Percentiles rank a stretch among this genome's conserved stretches.
phyloP scores from a whole-genome alignment of 1,140 invertebrate genomes.

The Drosophila kepulauana region DNA sequence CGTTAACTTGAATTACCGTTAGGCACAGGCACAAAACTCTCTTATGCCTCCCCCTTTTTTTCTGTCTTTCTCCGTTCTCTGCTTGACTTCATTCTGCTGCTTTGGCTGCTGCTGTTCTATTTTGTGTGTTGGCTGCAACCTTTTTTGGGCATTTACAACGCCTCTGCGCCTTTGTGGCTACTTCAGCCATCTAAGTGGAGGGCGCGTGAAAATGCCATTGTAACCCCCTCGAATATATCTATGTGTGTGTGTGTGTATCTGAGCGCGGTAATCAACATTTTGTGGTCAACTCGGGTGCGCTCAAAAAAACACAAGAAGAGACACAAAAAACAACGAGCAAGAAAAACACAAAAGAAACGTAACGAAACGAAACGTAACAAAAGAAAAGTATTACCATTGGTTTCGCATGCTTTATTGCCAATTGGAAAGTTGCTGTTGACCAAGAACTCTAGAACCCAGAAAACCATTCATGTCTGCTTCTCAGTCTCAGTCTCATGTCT shows the following conservation, averaged over 20 bases:
- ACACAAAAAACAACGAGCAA: conserved; percentile 21
- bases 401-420: conserved; percentile 81
- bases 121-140: conserved; percentile 55
- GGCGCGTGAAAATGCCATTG: conserved; percentile 79
- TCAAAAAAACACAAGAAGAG: conserved; percentile 39
- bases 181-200: conserved; percentile 45
- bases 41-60: conserved; percentile 50
- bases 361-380: conserved; percentile 16
- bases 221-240: conserved; percentile 26
- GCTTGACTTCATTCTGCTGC: conserved; percentile 19
- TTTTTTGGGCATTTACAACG: conserved; percentile 82
- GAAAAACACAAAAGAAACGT: conserved; percentile 35
- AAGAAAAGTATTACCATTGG: conserved; percentile 68
- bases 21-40: conserved; percentile 43
- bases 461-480: conserved; percentile 54
- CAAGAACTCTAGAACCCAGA: conserved; percentile 41
- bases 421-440: conserved; percentile 73
- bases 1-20: conserved; percentile 81
- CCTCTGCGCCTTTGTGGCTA: conserved; percentile 71
- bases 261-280: conserved; percentile 77
- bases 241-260: conserved; percentile 49
- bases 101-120: conserved; percentile 32
- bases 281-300: conserved; percentile 66
- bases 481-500: not conserved
- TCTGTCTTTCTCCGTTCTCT: not conserved